These are phyloP conservation scores for Mongoloraphidia duomilia DNA, from an alignment of 2,888 invertebrate genomes.

Conservation along the genomic window DNA sequence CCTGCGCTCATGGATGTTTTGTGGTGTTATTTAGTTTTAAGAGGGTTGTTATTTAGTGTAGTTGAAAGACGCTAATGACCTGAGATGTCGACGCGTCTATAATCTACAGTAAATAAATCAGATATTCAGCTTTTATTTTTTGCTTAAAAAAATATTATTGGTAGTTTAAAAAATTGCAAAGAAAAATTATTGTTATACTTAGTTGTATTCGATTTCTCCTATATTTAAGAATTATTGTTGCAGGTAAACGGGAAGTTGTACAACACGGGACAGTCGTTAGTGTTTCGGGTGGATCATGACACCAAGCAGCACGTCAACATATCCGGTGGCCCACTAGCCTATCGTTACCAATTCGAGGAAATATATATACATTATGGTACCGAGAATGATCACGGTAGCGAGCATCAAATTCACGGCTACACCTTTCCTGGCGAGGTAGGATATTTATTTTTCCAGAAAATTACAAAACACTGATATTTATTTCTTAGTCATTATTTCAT, in stretches of 20 bases:
- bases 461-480: no score
- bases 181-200: not conserved
- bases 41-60: no score
- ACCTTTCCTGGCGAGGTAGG: conserved; percentile 95
- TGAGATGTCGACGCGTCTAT: no score
- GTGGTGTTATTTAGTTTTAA: no score
- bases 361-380: conserved; percentile 92
- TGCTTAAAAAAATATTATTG: no score
- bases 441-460: no score
- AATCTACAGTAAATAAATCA: no score
- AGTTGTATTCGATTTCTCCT: not conserved
- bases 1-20: no score
- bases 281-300: conserved; percentile 81
- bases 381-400: conserved; percentile 82
- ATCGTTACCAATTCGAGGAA: conserved; percentile 89
- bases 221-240: conserved; percentile 10
- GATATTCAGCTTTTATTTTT: no score
- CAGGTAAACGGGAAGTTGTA: conserved; percentile 79
- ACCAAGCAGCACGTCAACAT: conserved; percentile 87
- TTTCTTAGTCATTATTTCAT: no score
- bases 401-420: conserved; percentile 89
- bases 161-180: not conserved
- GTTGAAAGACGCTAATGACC: no score
- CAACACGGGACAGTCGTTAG: conserved; percentile 89
- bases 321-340: conserved; percentile 89